Percentiles rank a stretch among this genome's conserved stretches.
phyloP scores from a whole-genome alignment of 2,113 vertebrate species.

The Sialia sialis region DNA sequence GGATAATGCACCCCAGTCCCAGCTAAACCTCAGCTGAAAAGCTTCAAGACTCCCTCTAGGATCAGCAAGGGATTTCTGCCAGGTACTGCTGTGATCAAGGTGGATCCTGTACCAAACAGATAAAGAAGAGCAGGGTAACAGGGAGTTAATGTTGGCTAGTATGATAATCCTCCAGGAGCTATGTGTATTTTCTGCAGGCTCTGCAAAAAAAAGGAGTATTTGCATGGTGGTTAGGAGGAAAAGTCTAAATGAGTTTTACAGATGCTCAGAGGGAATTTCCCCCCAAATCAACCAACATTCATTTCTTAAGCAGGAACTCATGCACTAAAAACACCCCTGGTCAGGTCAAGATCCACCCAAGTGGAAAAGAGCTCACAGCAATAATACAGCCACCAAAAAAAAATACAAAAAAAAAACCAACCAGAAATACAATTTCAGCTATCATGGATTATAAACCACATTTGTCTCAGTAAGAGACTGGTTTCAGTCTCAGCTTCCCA shows the following conservation, averaged over 20 bases:
- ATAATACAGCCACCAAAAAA: background rate
- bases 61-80: background rate
- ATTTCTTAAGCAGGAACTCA: background rate
- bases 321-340: background rate
- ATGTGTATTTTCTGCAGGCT: background rate
- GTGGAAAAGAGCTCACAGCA: background rate
- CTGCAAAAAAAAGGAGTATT: background rate
- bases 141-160: background rate
- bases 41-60: background rate
- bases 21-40: background rate
- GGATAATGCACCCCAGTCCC: background rate
- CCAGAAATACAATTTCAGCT: background rate
- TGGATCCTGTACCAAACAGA: background rate
- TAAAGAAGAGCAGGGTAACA: background rate
- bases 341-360: background rate
- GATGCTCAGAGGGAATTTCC: background rate
- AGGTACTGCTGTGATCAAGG: background rate
- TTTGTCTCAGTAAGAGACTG: background rate
- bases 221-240: background rate
- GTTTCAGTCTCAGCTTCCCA: background rate
- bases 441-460: background rate
- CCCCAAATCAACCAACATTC: background rate
- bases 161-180: background rate
- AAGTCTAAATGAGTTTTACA: conserved; percentile 14
- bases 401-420: background rate